Percentiles rank a stretch among this genome's conserved stretches.
Evolutionary conservation across 2,113 vertebrate species (phyloP).

Genomic region (Onychostoma macrolepis): DNA sequence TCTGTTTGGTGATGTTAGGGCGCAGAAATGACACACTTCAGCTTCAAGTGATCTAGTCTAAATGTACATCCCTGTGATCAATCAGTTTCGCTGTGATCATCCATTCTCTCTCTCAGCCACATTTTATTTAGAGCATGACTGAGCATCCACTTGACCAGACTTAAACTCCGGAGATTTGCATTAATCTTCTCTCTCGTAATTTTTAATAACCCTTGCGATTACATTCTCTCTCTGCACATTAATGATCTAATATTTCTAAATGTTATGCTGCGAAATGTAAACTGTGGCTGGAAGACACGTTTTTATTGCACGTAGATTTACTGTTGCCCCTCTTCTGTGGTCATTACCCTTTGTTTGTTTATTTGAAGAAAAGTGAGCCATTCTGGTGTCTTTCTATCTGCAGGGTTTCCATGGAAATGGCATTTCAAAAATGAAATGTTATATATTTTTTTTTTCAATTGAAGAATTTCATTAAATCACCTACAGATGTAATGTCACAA

Average conservation of each 20-base stretch:
- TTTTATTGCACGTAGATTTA: conserved; percentile 27
- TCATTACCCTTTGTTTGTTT: conserved; percentile 35
- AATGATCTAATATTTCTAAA: conserved; percentile 37
- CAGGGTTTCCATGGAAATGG: conserved; percentile 6
- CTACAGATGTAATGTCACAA: neutral
- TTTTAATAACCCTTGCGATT: conserved; percentile 38
- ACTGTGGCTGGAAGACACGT: conserved; percentile 38
- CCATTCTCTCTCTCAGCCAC: conserved; percentile 14
- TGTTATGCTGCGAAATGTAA: conserved; percentile 26
- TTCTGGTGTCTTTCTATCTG: neutral
- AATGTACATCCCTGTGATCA: conserved; percentile 2
- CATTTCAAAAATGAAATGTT: neutral
- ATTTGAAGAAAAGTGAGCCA: neutral
- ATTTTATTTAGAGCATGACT: conserved; percentile 36
- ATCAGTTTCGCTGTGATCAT: neutral
- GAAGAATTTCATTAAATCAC: conserved; percentile 3
- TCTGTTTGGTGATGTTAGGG: neutral
- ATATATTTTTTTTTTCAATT: neutral
- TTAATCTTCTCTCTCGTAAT: conserved; percentile 34
- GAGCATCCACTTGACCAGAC: conserved; percentile 35
- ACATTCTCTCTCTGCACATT: conserved; percentile 30
- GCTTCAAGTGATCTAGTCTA: neutral
- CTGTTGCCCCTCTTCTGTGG: neutral
- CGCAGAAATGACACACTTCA: neutral
- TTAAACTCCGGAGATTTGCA: conserved; percentile 27